Percentiles rank a stretch among this genome's conserved stretches.
Evolutionary conservation across 2,113 vertebrate genomes (phyloP).

Genomic region (Zosterops hypoxanthus): DNA sequence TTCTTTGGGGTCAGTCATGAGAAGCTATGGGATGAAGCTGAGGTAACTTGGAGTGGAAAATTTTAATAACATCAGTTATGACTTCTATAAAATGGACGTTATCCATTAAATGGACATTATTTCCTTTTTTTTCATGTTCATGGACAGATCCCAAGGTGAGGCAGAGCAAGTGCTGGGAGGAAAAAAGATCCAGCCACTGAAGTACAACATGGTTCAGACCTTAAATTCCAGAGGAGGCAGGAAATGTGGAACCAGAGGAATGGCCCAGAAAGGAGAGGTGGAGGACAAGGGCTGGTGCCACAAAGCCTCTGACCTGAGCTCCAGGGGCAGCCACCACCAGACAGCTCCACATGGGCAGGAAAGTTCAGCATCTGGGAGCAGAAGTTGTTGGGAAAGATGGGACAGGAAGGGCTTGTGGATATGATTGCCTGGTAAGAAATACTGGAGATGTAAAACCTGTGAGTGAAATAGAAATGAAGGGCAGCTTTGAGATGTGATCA

Average conservation of each 20-base stretch:
- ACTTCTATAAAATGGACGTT: not conserved
- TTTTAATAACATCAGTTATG: not conserved
- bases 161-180: not conserved
- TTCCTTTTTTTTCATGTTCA: not conserved
- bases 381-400: not conserved
- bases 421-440: too few species aligned
- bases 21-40: not conserved
- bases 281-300: accelerated
- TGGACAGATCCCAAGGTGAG: not conserved
- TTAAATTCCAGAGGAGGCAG: not conserved
- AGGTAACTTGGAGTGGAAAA: not conserved
- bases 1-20: not conserved
- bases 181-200: not conserved
- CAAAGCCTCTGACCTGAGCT: not conserved
- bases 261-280: not conserved
- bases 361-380: not conserved
- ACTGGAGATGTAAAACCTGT: too few species aligned
- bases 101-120: not conserved
- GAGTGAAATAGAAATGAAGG: too few species aligned
- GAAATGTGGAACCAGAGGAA: not conserved
- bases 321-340: not conserved
- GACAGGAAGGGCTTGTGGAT: too few species aligned
- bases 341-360: not conserved
- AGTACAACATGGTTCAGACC: not conserved
- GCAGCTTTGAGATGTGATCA: too few species aligned